Evolutionary conservation across 2,888 invertebrate species (phyloP), one percentile per base, ranked within the genome.

Genomic region (Archaeoteleia sp.): DNA sequence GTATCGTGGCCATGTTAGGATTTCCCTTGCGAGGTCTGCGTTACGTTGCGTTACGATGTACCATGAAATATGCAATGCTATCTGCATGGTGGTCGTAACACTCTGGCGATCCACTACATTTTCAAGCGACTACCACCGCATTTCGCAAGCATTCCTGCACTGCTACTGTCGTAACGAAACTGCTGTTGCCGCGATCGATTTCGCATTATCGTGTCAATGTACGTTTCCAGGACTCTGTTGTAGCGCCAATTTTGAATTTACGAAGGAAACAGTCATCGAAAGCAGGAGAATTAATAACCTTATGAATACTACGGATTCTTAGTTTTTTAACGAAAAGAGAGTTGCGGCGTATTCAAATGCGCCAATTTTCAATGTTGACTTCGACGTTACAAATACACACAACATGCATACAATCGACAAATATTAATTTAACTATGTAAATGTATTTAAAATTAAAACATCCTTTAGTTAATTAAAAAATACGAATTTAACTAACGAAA

Each of bases 11-110:
- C 74, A 72, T 73, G 78, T 79, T 79, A 78, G 77, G 78, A 83
- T 83, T 82, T 83, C 82, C 83, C 83, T 79, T 79, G 83, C 76
- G 82, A 73, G 80, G 74, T 74, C 77, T 83, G 78, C 76, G 77
- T 82, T 79, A 78, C 77, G 77, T 78, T 78, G 72, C 68, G 66
- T 62, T 72, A 74, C 73, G 68, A 74, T 70, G 76, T 73, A 70
- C 78, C 79, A 82, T 82, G 82, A 82, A 81, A 80, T 81, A 81
- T 81, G 79, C 79, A 81, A 75, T 77, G 76, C 77, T 79, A 79
- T 81, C 79, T 77, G 62, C 68, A 67, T 63, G 70, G 69, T 40
- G 60, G 75, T 73, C 74, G 73, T 75, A 76, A 75, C 67, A 74
- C 68, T 74, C 74, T 66, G 63, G 60, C 70, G 68, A 63, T 74